Evolutionary conservation across 2,113 vertebrate species (phyloP).

Genomic region (Casuarius casuarius): DNA sequence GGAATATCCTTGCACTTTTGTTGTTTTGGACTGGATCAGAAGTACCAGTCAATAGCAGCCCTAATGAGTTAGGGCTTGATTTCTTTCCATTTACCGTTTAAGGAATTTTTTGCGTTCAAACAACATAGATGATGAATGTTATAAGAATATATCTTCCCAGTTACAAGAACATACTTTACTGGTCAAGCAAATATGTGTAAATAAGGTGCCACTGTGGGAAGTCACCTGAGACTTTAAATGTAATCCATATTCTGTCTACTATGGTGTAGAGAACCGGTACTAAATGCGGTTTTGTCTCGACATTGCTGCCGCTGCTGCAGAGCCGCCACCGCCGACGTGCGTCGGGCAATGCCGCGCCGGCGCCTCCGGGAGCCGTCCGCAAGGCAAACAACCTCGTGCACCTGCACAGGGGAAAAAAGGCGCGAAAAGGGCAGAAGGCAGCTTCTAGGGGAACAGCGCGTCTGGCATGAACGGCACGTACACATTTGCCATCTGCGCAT

Average conservation of each 20-base stretch:
- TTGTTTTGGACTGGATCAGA: neutral
- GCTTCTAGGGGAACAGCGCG: too few species aligned
- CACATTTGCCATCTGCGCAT: too few species aligned
- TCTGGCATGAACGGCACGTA: too few species aligned
- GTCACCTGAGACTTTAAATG: neutral
- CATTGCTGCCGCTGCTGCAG: too few species aligned
- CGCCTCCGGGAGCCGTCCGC: too few species aligned
- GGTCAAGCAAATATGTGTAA: neutral
- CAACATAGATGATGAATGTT: neutral
- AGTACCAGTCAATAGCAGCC: neutral
- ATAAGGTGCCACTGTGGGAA: constrained; percentile 7
- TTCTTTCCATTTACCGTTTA: neutral
- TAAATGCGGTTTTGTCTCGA: too few species aligned
- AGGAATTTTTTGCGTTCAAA: neutral
- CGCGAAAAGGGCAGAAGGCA: too few species aligned
- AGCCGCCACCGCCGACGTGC: too few species aligned
- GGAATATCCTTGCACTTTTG: neutral
- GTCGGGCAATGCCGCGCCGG: too few species aligned
- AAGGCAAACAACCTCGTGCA: too few species aligned
- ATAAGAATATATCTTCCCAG: neutral
- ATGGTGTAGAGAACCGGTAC: too few species aligned
- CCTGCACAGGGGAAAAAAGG: too few species aligned
- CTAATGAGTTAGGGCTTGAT: neutral
- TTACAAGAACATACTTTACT: neutral
- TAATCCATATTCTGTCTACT: neutral